Evolutionary conservation across 2,113 vertebrate genomes (phyloP).

Genomic region (Cercocebus atys): DNA sequence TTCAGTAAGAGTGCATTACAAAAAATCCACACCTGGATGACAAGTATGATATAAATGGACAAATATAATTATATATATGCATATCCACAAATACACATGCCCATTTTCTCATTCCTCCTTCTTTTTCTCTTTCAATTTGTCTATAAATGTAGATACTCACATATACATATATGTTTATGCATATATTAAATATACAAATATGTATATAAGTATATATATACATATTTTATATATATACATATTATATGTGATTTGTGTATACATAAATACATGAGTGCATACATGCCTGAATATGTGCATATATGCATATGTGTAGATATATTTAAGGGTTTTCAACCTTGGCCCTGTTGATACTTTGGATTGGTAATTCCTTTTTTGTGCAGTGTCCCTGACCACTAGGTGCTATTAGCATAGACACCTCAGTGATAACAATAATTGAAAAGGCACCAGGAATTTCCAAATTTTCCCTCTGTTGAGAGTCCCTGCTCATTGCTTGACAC

Average conservation of each 20-base stretch:
- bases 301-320: accelerated
- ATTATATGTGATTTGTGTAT: background rate
- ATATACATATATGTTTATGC: background rate
- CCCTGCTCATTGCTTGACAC: background rate
- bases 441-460: background rate
- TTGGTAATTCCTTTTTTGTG: background rate
- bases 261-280: background rate
- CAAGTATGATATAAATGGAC: background rate
- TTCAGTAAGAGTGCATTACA: background rate
- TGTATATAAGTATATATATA: background rate
- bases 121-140: background rate
- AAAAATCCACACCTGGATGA: background rate
- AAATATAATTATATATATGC: too few relatives aligned
- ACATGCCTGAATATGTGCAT: background rate
- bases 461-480: background rate
- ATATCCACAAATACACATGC: background rate
- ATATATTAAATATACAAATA: background rate
- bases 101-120: too few relatives aligned
- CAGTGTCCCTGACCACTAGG: background rate
- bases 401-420: background rate
- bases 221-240: too few relatives aligned
- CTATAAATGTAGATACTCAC: background rate
- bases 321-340: background rate
- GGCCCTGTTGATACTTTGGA: background rate
- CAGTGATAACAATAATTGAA: background rate